phyloP scores from a whole-genome alignment of 2,113 vertebrate genomes.

The Lathamus discolor region DNA sequence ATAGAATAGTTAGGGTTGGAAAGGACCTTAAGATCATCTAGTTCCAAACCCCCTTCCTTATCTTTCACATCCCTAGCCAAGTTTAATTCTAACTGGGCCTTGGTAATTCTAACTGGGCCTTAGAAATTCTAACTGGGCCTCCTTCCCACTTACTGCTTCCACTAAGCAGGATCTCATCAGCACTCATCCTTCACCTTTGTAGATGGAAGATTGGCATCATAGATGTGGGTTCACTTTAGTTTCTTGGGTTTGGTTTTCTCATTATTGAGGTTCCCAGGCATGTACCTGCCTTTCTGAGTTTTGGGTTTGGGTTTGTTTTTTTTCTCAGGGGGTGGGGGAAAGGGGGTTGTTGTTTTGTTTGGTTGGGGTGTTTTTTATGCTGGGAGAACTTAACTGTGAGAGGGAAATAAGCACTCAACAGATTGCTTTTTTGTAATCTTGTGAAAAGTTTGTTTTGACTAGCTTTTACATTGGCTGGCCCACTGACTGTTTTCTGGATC shows the following conservation, averaged over 20 bases:
- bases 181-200: neutral
- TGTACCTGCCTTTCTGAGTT: neutral
- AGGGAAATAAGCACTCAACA: neutral
- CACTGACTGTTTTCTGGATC: neutral
- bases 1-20: too few species aligned
- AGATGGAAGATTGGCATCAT: neutral
- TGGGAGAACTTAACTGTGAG: neutral
- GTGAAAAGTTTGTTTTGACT: neutral
- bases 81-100: too few species aligned
- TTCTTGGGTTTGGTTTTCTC: neutral
- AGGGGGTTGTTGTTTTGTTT: neutral
- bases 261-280: neutral
- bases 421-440: neutral
- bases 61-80: too few species aligned
- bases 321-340: too few species aligned
- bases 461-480: neutral
- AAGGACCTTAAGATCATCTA: too few species aligned
- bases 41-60: too few species aligned
- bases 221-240: neutral
- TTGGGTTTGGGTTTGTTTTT: fast-evolving
- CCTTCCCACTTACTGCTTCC: neutral
- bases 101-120: too few species aligned
- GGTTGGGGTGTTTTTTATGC: neutral
- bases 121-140: too few species aligned
- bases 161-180: neutral